These are phyloP conservation scores for Branchinecta lynchi DNA, from an alignment of 1,140 invertebrate genomes.

Conservation along the genomic window DNA sequence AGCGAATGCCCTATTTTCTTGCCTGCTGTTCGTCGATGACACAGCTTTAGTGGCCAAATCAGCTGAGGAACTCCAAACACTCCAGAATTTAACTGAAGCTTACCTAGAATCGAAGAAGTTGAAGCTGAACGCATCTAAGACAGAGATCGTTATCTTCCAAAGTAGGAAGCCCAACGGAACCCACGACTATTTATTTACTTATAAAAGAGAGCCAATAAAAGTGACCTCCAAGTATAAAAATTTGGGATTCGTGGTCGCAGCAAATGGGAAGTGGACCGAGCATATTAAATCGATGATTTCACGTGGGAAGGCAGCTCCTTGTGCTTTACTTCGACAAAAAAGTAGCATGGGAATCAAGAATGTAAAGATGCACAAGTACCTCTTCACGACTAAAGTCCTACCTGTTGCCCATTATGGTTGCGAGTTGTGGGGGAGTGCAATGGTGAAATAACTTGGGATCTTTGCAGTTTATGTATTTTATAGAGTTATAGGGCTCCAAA, in stretches of 20 bases:
- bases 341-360: not conserved
- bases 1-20: too few relatives aligned
- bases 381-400: slow-evolving; percentile 9
- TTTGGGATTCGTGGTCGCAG: too few relatives aligned
- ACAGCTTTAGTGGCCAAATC: too few relatives aligned
- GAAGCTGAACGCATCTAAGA: slow-evolving; percentile 9
- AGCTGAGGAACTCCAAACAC: not conserved
- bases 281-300: too few relatives aligned
- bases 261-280: too few relatives aligned
- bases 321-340: slow-evolving; percentile 9
- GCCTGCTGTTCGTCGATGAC: too few relatives aligned
- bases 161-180: not conserved
- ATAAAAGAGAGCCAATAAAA: too few relatives aligned
- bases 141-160: not conserved
- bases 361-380: slow-evolving; percentile 5
- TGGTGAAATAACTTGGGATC: slow-evolving; percentile 8
- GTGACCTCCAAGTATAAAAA: too few relatives aligned
- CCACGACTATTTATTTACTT: too few relatives aligned
- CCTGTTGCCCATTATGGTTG: not conserved
- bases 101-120: slow-evolving; percentile 6
- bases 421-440: not conserved
- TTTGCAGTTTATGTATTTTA: not conserved
- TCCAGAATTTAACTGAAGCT: slow-evolving; percentile 5
- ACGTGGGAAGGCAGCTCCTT: not conserved
- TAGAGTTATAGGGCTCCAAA: too few relatives aligned